A percentile compares a stretch with the other conserved stretches of the same genome.
These are phyloP conservation scores for Haliclystus octoradiatus DNA, from an alignment of 30 jellyfish, hydroid and myxozoan genomes.

Conservation along the genomic window DNA sequence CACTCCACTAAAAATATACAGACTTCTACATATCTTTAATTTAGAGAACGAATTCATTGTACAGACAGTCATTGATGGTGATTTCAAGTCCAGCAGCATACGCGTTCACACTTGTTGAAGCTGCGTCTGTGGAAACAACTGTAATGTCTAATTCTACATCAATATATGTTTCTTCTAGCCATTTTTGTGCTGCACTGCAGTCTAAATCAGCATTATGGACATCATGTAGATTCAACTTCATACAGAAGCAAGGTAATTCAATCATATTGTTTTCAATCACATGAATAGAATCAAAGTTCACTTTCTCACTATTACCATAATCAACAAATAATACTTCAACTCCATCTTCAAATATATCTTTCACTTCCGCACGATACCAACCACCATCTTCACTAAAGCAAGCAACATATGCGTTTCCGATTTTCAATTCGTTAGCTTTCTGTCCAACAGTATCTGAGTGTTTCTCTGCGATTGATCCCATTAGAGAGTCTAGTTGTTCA, in stretches of 20 bases:
- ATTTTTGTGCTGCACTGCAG: conserved; percentile 12
- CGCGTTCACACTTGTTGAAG: too few species aligned
- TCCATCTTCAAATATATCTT: background rate
- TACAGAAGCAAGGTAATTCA: conserved; percentile 18
- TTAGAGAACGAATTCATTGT: too few species aligned
- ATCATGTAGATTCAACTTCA: conserved; percentile 19
- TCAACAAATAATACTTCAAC: conserved; percentile 33
- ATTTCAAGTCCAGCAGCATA: too few species aligned
- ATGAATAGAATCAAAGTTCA: too few species aligned
- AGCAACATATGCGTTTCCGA: conserved; percentile 19
- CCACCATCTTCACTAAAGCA: conserved; percentile 21
- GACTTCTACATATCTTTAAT: too few species aligned
- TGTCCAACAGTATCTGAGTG: too few species aligned
- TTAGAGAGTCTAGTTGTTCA: conserved; percentile 40
- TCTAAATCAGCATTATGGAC: conserved; percentile 50
- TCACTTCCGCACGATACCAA: conserved; percentile 37
- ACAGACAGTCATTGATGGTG: too few species aligned
- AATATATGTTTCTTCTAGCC: conserved; percentile 35
- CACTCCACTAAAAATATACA: too few species aligned
- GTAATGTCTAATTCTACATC: conserved; percentile 43
- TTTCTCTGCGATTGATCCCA: conserved; percentile 42
- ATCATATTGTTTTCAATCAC: too few species aligned
- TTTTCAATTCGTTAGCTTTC: too few species aligned
- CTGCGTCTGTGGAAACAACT: too few species aligned
- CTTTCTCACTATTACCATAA: conserved; percentile 32